Evolutionary conservation across 2,797 vertebrate species (phyloP).

Genomic region (Amblyraja radiata): DNA sequence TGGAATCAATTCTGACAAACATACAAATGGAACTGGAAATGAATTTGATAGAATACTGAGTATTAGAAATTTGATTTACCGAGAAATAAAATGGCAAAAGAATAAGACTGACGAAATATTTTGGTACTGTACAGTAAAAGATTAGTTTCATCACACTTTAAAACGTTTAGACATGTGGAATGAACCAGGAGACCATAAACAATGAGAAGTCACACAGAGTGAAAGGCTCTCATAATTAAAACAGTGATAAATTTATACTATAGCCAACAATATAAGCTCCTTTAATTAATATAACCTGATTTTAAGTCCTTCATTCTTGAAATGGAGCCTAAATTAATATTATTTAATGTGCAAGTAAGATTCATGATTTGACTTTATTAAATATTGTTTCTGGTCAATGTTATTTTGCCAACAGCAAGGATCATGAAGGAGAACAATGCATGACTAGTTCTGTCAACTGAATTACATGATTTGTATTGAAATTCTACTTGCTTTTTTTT

Average conservation of each 20-base stretch:
- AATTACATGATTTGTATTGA: slow-evolving; percentile 11
- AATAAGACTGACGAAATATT: not conserved
- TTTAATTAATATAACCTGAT: not conserved
- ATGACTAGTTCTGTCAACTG: slow-evolving; percentile 7
- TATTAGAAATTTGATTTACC: not conserved
- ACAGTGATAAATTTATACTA: not conserved
- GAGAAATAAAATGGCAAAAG: not conserved
- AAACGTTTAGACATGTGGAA: not conserved
- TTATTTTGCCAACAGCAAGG: slow-evolving; percentile 11
- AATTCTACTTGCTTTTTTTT: not conserved
- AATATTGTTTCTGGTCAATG: not conserved
- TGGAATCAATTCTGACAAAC: not conserved
- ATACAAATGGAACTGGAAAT: no score
- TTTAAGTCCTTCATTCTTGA: not conserved
- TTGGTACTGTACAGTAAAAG: not conserved
- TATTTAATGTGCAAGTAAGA: not conserved
- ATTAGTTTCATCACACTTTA: no score
- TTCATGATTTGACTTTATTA: not conserved
- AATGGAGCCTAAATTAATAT: not conserved
- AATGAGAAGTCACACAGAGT: not conserved
- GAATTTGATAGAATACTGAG: no score
- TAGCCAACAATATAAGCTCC: not conserved
- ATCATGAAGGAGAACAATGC: not conserved
- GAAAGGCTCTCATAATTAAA: not conserved
- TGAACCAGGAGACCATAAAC: not conserved